phyloP scores from a whole-genome alignment of 2,797 vertebrate genomes.

The Lepidocolaptes lacrymiger region DNA sequence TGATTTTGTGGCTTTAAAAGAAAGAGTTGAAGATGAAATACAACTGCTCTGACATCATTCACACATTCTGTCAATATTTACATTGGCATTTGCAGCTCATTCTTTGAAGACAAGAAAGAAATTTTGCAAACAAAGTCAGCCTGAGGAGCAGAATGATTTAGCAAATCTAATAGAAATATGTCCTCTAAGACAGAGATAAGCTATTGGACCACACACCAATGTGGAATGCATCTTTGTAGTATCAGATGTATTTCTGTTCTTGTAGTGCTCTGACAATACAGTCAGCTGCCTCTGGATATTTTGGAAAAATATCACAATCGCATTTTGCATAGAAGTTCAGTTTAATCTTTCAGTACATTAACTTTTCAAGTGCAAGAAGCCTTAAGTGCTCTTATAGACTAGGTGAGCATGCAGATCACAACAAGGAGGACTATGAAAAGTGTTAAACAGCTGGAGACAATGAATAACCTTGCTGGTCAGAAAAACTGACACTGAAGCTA shows the following conservation, averaged over 20 bases:
- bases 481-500: neutral
- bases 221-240: neutral
- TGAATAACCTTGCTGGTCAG: neutral
- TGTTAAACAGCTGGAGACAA: neutral
- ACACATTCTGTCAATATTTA: neutral
- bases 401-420: neutral
- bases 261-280: neutral
- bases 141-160: neutral
- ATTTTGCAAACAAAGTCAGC: constrained; percentile 3
- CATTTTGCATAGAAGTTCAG: neutral
- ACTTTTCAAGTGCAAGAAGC: constrained; percentile 1
- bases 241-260: constrained; percentile 25
- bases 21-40: neutral
- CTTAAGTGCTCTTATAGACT: neutral
- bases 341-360: neutral
- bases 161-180: neutral
- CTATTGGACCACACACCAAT: constrained; percentile 5
- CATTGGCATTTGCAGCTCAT: neutral
- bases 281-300: neutral
- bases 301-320: constrained; percentile 48
- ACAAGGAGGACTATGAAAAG: neutral
- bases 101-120: constrained; percentile 10
- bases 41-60: neutral
- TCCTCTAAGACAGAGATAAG: constrained; percentile 26
- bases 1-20: neutral